A percentile compares a stretch with the other conserved stretches of the same genome.
phyloP scores from a whole-genome alignment of 2,113 vertebrate species.

The Calyptomena viridis region DNA sequence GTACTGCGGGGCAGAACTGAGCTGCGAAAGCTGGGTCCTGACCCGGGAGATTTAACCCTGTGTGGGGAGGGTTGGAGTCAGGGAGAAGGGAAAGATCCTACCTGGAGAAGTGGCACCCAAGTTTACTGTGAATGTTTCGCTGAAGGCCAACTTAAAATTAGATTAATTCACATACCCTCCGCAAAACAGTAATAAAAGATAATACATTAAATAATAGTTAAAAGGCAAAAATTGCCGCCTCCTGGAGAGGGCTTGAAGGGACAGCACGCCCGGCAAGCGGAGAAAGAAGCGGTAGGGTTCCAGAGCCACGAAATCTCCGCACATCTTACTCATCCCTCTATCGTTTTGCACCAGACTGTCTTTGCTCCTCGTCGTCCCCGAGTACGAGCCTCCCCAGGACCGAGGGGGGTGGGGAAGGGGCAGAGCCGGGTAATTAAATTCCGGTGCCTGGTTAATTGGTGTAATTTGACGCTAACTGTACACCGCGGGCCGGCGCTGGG shows the following conservation, averaged over 20 bases:
- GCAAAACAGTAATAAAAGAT: neutral
- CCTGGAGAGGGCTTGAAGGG: neutral
- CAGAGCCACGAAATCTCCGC: neutral
- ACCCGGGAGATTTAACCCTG: neutral
- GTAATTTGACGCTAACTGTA: conserved; percentile 58
- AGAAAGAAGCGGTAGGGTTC: neutral
- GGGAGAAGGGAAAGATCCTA: neutral
- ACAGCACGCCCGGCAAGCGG: neutral
- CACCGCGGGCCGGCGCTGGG: conserved; percentile 5
- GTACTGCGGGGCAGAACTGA: neutral
- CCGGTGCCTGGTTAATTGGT: conserved; percentile 39
- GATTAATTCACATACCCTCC: neutral
- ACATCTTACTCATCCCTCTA: neutral
- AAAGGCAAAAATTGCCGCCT: neutral
- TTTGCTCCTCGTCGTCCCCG: neutral
- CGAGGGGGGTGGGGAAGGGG: neutral
- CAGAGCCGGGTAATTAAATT: conserved; percentile 15
- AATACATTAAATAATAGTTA: neutral
- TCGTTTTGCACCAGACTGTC: neutral
- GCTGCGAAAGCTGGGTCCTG: neutral
- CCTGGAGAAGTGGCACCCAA: neutral
- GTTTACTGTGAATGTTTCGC: neutral
- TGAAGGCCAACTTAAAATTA: neutral
- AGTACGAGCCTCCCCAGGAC: neutral
- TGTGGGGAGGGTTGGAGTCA: neutral